phyloP scores from a whole-genome alignment of 2,888 invertebrate genomes.

The Ernsta delagoae region DNA sequence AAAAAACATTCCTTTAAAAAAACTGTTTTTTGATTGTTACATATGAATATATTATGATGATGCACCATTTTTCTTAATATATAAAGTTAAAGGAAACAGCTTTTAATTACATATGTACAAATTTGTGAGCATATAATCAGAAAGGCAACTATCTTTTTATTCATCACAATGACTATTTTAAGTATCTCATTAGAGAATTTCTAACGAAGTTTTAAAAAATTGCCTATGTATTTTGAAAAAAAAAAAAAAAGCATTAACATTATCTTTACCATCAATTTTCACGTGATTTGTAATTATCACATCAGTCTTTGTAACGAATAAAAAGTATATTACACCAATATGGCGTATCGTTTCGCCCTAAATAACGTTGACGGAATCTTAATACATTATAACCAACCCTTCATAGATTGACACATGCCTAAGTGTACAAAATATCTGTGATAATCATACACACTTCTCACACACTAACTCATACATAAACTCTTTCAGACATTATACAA shows the following conservation, averaged over 20 bases:
- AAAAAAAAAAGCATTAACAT: not conserved
- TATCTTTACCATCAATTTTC: not conserved
- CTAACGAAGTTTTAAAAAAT: not conserved
- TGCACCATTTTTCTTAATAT: conserved; percentile 42
- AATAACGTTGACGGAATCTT: conserved; percentile 72
- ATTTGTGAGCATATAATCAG: conserved; percentile 69
- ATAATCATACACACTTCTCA: conserved; percentile 61
- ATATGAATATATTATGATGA: conserved; percentile 40
- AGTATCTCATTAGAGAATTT: conserved; percentile 27
- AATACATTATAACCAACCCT: conserved; percentile 73
- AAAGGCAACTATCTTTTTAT: conserved; percentile 66
- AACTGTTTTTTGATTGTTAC: conserved; percentile 20
- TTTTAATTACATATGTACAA: conserved; percentile 81
- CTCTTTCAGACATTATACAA: conserved; percentile 73
- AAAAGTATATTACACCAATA: conserved; percentile 73
- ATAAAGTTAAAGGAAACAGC: conserved; percentile 60
- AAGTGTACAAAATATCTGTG: conserved; percentile 76
- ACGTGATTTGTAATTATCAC: conserved; percentile 16
- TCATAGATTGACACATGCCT: conserved; percentile 72
- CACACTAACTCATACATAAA: conserved; percentile 58
- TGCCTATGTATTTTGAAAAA: no score
- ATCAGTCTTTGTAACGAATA: conserved; percentile 64
- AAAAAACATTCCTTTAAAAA: not conserved
- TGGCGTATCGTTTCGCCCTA: conserved; percentile 70
- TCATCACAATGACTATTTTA: conserved; percentile 62